These are phyloP conservation scores for Cecropterus lyciades DNA, from an alignment of 1,140 invertebrate species.

Conservation along the genomic window DNA sequence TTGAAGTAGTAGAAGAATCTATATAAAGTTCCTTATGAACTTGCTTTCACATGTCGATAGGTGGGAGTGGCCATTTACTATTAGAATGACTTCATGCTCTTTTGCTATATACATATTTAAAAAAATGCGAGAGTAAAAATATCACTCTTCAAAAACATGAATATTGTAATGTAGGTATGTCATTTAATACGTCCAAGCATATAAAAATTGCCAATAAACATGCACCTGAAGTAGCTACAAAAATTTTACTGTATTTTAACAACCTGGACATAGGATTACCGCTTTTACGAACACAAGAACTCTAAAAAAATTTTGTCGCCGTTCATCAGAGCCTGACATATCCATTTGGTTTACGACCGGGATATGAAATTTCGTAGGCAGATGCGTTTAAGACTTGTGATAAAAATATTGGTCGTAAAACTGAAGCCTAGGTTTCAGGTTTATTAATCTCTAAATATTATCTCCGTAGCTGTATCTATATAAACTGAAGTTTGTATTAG, in stretches of 20 bases:
- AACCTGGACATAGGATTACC: slow-evolving; percentile 23
- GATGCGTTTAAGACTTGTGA: slow-evolving; percentile 34
- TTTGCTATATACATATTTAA: too few relatives aligned
- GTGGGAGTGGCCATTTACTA: too few relatives aligned
- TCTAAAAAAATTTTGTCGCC: slow-evolving; percentile 22
- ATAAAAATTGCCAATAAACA: neutral
- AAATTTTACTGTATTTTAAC: slow-evolving; percentile 3
- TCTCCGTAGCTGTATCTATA: neutral
- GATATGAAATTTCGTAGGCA: slow-evolving; percentile 37
- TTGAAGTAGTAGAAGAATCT: too few relatives aligned
- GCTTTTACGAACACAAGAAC: slow-evolving; percentile 11
- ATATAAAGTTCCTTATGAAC: too few relatives aligned
- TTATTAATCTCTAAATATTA: slow-evolving; percentile 7
- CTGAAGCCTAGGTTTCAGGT: slow-evolving; percentile 2
- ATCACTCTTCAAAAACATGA: too few relatives aligned
- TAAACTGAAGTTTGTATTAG: slow-evolving; percentile 1
- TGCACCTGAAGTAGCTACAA: slow-evolving; percentile 1
- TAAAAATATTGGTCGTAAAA: slow-evolving; percentile 29
- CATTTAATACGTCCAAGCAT: too few relatives aligned
- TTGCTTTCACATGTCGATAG: too few relatives aligned
- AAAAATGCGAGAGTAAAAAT: too few relatives aligned
- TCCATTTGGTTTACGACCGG: slow-evolving; percentile 26
- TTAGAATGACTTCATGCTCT: too few relatives aligned
- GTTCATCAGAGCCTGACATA: slow-evolving; percentile 18
- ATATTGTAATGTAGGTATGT: too few relatives aligned